phyloP scores from a whole-genome alignment of 2,888 invertebrate genomes.

The Stenodema calcarata region DNA sequence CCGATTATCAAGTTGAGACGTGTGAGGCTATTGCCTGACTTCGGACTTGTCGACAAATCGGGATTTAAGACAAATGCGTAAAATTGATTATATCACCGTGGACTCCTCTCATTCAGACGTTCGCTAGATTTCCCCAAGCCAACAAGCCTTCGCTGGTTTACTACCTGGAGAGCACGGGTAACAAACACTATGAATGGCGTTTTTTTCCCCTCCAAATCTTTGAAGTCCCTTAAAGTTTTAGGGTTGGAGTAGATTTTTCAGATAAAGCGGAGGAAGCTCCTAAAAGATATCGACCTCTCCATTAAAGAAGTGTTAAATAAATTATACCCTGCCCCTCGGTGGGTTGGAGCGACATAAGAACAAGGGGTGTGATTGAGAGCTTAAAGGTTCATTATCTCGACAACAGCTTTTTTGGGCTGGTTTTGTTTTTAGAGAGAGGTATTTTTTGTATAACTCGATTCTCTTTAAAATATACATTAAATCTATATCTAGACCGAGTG shows the following conservation, averaged over 20 bases:
- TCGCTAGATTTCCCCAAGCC: not conserved
- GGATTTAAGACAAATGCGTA: no score
- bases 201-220: not conserved
- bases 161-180: not conserved
- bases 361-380: not conserved
- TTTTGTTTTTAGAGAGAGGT: no score
- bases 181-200: not conserved
- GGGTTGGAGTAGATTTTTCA: not conserved
- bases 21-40: no score
- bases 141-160: not conserved
- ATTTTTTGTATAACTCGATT: no score
- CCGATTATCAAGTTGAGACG: no score
- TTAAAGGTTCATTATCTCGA: not conserved
- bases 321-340: not conserved
- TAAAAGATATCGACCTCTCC: not conserved
- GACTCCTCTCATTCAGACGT: not conserved
- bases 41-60: no score
- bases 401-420: not conserved
- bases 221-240: not conserved
- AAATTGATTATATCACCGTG: not conserved
- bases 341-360: not conserved
- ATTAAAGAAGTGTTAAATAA: not conserved
- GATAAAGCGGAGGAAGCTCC: not conserved
- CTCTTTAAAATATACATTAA: no score
- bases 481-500: no score